Evolutionary conservation across 2,797 vertebrate species (phyloP).

Genomic region (Kryptopterus vitreolus): DNA sequence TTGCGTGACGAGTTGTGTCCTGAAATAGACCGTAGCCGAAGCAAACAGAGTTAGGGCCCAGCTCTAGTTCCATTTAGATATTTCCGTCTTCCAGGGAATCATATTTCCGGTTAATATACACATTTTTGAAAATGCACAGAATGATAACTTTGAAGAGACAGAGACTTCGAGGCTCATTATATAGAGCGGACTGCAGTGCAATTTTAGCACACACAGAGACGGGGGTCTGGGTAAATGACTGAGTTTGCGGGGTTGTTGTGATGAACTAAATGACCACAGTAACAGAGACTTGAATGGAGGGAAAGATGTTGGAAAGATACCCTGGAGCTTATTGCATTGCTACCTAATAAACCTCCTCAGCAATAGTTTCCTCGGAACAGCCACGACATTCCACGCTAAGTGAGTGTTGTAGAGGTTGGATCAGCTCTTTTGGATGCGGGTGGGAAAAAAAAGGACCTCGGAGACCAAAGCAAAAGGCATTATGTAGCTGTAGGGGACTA

Average conservation of each 20-base stretch:
- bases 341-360: constrained; percentile 44
- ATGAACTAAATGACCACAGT: constrained; percentile 36
- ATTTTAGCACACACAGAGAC: background rate
- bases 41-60: background rate
- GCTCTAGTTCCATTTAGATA: background rate
- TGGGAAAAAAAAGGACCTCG: constrained; percentile 22
- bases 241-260: constrained; percentile 28
- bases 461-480: constrained; percentile 36
- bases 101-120: background rate
- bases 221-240: constrained; percentile 33
- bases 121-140: background rate
- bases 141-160: background rate
- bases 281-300: constrained; percentile 14
- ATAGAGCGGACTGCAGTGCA: constrained; percentile 12
- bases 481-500: constrained; percentile 38
- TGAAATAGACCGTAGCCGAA: background rate
- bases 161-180: constrained; percentile 1
- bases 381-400: constrained; percentile 23
- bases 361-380: constrained; percentile 25
- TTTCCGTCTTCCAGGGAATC: background rate
- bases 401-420: constrained; percentile 29
- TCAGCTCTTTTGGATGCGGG: constrained; percentile 47
- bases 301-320: constrained; percentile 35
- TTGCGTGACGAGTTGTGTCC: background rate
- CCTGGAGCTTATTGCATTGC: constrained; percentile 36